A percentile compares a stretch with the other conserved stretches of the same genome.
These are phyloP conservation scores for Drosophila testacea DNA, from an alignment of 2,888 invertebrate species.

Conservation along the genomic window DNA sequence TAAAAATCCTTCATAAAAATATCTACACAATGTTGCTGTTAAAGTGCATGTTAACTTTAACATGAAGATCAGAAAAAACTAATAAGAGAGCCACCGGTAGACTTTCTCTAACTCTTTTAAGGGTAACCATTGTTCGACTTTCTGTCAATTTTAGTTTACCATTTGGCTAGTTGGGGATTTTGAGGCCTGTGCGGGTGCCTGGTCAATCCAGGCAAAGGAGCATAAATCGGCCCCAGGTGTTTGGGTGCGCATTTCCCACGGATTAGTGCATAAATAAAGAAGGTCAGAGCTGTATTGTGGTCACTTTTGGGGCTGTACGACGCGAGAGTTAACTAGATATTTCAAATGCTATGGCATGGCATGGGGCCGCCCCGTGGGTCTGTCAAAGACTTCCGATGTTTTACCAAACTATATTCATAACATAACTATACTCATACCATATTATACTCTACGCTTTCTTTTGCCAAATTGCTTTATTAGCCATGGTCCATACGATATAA, in stretches of 20 bases:
- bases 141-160: background rate
- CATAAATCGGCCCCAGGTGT: slow-evolving; percentile 79
- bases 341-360: slow-evolving; percentile 46
- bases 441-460: slow-evolving; percentile 21
- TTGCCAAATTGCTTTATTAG: slow-evolving; percentile 70
- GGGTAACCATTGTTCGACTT: slow-evolving; percentile 16
- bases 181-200: slow-evolving; percentile 61
- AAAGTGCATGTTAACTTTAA: background rate
- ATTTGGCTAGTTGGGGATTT: slow-evolving; percentile 33
- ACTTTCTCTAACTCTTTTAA: too few relatives aligned
- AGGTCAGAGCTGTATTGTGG: slow-evolving; percentile 60
- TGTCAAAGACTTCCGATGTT: slow-evolving; percentile 33
- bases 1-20: too few relatives aligned
- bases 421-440: background rate
- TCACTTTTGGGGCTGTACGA: slow-evolving; percentile 33
- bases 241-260: slow-evolving; percentile 72
- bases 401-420: slow-evolving; percentile 12
- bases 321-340: slow-evolving; percentile 69
- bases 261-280: slow-evolving; percentile 80
- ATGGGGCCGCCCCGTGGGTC: slow-evolving; percentile 32
- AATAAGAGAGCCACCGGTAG: too few relatives aligned
- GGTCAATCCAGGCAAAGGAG: slow-evolving; percentile 33
- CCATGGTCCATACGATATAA: slow-evolving; percentile 35
- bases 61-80: background rate
- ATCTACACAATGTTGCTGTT: background rate